Evolutionary conservation across 2,888 invertebrate species (phyloP).

Genomic region (Xiphydria camelus): DNA sequence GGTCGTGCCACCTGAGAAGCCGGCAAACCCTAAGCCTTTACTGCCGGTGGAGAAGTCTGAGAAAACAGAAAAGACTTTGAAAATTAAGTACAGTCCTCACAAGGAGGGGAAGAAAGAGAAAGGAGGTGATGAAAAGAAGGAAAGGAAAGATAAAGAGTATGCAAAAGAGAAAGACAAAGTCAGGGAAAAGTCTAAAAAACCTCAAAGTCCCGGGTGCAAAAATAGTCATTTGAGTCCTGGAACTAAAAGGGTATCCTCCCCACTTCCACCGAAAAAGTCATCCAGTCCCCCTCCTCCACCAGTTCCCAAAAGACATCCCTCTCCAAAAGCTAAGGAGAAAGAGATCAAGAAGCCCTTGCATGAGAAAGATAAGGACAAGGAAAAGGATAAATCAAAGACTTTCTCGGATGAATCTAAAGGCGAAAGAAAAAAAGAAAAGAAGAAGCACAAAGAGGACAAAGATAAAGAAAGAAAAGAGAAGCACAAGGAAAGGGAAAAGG

Average conservation of each 20-base stretch:
- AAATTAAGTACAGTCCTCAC: slow-evolving; percentile 63
- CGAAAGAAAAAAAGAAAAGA: slow-evolving; percentile 59
- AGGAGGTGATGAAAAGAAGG: slow-evolving; percentile 55
- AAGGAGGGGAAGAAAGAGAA: slow-evolving; percentile 61
- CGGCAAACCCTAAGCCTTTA: slow-evolving; percentile 48
- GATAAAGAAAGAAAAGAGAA: slow-evolving; percentile 65
- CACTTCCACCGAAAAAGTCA: slow-evolving; percentile 50
- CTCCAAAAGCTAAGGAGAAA: slow-evolving; percentile 51
- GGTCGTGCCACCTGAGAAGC: slow-evolving; percentile 41
- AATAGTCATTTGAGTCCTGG: slow-evolving; percentile 45
- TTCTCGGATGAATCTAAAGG: slow-evolving; percentile 38
- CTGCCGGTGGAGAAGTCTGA: slow-evolving; percentile 63
- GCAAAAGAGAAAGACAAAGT: slow-evolving; percentile 62
- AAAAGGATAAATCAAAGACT: slow-evolving; percentile 34
- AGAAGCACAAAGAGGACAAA: slow-evolving; percentile 65
- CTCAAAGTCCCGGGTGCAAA: slow-evolving; percentile 54
- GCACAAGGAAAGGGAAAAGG: slow-evolving; percentile 60
- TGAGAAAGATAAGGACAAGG: slow-evolving; percentile 40
- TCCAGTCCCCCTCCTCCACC: slow-evolving; percentile 43
- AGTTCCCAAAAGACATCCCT: slow-evolving; percentile 36
- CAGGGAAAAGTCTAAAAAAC: slow-evolving; percentile 61
- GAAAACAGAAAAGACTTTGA: slow-evolving; percentile 57
- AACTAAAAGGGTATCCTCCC: slow-evolving; percentile 43
- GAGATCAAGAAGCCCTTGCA: slow-evolving; percentile 48
- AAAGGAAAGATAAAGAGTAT: slow-evolving; percentile 61